Conservation (phyloP, 2,113 vertebrate species). For the Larimichthys crocea region DNA sequence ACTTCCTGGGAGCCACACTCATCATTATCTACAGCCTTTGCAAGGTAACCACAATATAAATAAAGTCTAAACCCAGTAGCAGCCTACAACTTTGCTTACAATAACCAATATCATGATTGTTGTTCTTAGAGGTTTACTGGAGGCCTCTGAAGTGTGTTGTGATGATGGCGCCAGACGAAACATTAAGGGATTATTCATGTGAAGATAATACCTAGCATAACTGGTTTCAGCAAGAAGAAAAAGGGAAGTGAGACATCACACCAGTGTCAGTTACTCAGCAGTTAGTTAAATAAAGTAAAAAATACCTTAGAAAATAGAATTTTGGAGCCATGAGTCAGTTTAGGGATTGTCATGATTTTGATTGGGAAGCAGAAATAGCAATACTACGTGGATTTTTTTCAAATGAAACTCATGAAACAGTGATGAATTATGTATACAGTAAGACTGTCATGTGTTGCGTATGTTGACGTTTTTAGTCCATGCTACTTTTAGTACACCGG, state of each 20-base stretch:
- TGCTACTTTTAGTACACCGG: background rate
- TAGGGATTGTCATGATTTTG: rapidly evolving
- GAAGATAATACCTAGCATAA: background rate
- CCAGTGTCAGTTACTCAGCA: background rate
- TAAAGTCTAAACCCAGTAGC: no score
- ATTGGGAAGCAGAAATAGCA: conserved; percentile 1
- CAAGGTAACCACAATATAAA: conserved; percentile 84
- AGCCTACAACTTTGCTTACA: background rate
- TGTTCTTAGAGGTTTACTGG: background rate
- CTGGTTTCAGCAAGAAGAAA: background rate
- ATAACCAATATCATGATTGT: background rate
- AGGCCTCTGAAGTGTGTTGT: background rate
- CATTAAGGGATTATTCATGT: background rate
- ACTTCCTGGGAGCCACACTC: conserved; percentile 93
- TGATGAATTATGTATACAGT: background rate
- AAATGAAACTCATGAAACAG: background rate
- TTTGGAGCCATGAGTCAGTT: background rate
- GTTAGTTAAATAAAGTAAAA: background rate
- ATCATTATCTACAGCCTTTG: conserved; percentile 97
- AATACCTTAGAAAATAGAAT: background rate
- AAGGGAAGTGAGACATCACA: no score
- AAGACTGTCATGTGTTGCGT: background rate
- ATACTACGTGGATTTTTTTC: conserved; percentile 9
- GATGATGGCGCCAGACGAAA: background rate
- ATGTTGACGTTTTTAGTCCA: background rate